Percentiles rank a stretch among this genome's conserved stretches.
phyloP scores from a whole-genome alignment of 2,797 vertebrate genomes.

The Helarctos malayanus region DNA sequence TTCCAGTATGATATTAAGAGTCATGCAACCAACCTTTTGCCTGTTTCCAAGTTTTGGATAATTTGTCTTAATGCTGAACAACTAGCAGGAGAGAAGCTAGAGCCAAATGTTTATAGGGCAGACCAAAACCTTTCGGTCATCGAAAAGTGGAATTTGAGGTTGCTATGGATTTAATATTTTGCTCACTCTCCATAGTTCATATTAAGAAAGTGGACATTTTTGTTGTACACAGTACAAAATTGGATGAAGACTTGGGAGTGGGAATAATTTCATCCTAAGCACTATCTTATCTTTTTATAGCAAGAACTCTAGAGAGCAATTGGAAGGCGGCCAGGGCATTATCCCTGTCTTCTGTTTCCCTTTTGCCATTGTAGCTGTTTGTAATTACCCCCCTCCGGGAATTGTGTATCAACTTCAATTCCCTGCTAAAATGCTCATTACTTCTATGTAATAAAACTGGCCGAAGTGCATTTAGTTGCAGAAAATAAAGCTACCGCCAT shows the following conservation, averaged over 20 bases:
- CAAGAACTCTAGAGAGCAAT: background rate
- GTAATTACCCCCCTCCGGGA: constrained; percentile 62
- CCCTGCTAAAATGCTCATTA: constrained; percentile 1
- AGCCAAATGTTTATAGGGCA: background rate
- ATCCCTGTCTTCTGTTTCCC: background rate
- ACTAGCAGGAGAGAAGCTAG: background rate
- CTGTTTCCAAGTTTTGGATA: background rate
- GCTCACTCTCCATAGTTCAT: background rate
- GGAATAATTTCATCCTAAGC: constrained; percentile 30
- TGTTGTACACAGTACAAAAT: background rate
- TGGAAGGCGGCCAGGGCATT: constrained; percentile 2
- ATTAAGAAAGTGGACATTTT: background rate
- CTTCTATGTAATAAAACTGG: constrained; percentile 26
- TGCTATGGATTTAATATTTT: background rate
- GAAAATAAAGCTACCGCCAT: constrained; percentile 29
- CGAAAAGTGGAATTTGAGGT: background rate
- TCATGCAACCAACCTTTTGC: background rate
- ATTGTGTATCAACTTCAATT: constrained; percentile 60
- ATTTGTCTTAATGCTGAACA: background rate
- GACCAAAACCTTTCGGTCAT: background rate
- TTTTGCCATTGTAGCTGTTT: constrained; percentile 54
- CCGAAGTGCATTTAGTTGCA: constrained; percentile 20
- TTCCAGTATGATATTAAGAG: background rate
- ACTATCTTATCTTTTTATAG: constrained; percentile 47
- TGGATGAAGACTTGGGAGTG: background rate